Evolutionary conservation across 2,113 vertebrate genomes (phyloP).

Genomic region (Oryzias melastigma): DNA sequence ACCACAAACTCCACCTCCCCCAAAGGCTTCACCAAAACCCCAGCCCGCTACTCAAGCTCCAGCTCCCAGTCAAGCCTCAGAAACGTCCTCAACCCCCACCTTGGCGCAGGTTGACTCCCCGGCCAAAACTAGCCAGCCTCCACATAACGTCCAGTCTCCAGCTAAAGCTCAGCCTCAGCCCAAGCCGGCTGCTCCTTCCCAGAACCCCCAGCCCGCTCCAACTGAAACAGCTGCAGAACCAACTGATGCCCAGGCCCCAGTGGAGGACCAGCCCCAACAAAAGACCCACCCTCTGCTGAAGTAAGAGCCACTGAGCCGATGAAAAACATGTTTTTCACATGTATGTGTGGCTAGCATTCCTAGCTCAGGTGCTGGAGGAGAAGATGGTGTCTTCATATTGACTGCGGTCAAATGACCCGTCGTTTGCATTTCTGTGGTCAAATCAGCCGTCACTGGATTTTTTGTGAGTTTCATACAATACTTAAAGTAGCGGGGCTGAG

Average conservation of each 20-base stretch:
- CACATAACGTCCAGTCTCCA: conserved; percentile 51
- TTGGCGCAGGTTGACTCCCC: conserved; percentile 56
- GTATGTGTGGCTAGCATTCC: too few species aligned
- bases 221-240: conserved; percentile 46
- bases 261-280: conserved; percentile 75
- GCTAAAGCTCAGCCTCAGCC: conserved; percentile 43
- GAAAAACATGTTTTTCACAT: too few species aligned
- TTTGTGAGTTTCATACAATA: too few species aligned
- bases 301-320: conserved; percentile 77
- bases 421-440: too few species aligned
- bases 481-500: too few species aligned
- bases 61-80: conserved; percentile 31
- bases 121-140: conserved; percentile 57
- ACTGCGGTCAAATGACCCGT: too few species aligned
- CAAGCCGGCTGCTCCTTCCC: conserved; percentile 37
- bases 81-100: conserved; percentile 24
- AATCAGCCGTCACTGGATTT: too few species aligned
- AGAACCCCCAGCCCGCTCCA: conserved; percentile 48
- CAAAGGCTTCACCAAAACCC: conserved; percentile 62
- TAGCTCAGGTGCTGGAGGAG: too few species aligned
- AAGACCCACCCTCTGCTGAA: conserved; percentile 91
- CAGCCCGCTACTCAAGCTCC: conserved; percentile 48
- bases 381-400: too few species aligned
- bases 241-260: conserved; percentile 46
- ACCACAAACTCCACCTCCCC: conserved; percentile 73